Conservation (phyloP, 2,888 invertebrate genomes). For the Chelonus formosanus region DNA sequence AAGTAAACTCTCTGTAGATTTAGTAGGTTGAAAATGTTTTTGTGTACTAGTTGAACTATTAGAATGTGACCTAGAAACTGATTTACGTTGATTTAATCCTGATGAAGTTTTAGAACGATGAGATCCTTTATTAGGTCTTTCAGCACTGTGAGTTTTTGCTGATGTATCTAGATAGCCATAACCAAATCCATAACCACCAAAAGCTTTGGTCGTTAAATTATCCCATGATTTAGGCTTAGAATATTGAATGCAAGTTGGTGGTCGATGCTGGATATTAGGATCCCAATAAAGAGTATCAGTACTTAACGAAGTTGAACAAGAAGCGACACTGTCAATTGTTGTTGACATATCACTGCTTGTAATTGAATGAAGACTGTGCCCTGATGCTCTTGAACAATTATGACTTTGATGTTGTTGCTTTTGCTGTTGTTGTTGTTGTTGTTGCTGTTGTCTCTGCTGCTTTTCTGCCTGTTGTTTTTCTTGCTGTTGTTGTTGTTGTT, state of each 20-base stretch:
- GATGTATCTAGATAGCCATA: conserved; percentile 83
- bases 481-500: conserved; percentile 57
- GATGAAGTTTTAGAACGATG: conserved; percentile 70
- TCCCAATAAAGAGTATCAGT: conserved; percentile 90
- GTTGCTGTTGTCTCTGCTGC: conserved; percentile 44
- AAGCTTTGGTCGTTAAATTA: conserved; percentile 84
- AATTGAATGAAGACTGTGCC: conserved; percentile 79
- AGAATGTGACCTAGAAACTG: conserved; percentile 62
- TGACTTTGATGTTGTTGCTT: conserved; percentile 50
- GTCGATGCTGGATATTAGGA: conserved; percentile 66
- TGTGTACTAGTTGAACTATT: conserved; percentile 63
- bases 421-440: conserved; percentile 44
- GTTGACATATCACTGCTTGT: conserved; percentile 80
- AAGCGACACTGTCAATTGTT: conserved; percentile 74
- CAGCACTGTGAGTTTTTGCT: conserved; percentile 63
- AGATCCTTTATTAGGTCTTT: conserved; percentile 62
- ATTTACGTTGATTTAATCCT: conserved; percentile 66
- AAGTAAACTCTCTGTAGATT: conserved; percentile 83
- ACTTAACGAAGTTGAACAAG: conserved; percentile 85
- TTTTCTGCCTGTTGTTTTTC: conserved; percentile 48
- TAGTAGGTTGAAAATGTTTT: conserved; percentile 73
- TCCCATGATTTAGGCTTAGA: conserved; percentile 90
- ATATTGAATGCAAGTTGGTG: conserved; percentile 64
- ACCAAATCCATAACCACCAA: conserved; percentile 87
- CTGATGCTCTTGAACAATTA: conserved; percentile 58